A percentile compares a stretch with the other conserved stretches of the same genome.
Conservation (phyloP, 2,113 vertebrate species). For the Edolisoma coerulescens region DNA sequence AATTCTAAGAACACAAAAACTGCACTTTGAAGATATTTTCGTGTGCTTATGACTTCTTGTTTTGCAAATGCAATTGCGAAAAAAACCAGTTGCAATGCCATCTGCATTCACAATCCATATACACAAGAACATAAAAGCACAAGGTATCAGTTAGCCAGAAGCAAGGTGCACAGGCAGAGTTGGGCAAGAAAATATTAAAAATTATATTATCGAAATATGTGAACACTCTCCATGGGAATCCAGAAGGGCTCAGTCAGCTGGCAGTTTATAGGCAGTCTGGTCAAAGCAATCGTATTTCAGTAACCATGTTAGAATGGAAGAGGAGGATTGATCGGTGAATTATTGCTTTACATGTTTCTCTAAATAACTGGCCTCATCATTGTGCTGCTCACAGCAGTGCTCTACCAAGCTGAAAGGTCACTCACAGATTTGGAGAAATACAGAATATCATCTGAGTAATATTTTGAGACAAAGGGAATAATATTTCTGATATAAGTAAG, state of each 20-base stretch:
- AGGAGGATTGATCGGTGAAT: neutral
- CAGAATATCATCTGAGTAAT: neutral
- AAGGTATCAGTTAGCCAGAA: neutral
- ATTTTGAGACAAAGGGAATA: neutral
- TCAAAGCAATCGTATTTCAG: neutral
- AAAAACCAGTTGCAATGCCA: neutral
- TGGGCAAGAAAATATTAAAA: neutral
- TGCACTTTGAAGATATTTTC: neutral
- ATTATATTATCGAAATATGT: neutral
- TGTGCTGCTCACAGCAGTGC: neutral
- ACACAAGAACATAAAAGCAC: neutral
- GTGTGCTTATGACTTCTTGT: neutral
- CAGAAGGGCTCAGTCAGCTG: neutral
- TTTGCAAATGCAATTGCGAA: neutral
- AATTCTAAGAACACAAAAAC: neutral
- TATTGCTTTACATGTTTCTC: neutral
- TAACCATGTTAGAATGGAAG: neutral
- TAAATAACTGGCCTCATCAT: neutral
- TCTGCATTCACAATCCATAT: neutral
- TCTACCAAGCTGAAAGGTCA: neutral
- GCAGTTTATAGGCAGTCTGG: neutral
- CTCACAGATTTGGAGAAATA: neutral
- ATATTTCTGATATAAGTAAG: neutral
- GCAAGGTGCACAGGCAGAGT: neutral
- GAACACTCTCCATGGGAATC: neutral